These are phyloP conservation scores for Aviceda subcristata DNA, from an alignment of 2,113 vertebrate genomes.

Conservation along the genomic window DNA sequence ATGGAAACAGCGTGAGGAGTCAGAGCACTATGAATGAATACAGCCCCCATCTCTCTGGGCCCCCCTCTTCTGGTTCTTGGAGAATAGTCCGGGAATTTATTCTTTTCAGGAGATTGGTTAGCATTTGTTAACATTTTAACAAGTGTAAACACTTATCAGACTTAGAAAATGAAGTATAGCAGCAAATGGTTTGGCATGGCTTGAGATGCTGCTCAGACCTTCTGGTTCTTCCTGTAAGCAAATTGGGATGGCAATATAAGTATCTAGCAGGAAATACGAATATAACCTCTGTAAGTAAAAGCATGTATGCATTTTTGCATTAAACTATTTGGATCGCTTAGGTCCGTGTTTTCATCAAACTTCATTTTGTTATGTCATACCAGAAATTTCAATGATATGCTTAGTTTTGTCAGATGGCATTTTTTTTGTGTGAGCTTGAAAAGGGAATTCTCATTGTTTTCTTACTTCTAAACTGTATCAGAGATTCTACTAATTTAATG, in stretches of 20 bases:
- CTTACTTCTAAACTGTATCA: neutral
- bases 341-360: neutral
- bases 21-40: neutral
- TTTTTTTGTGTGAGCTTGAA: neutral
- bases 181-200: neutral
- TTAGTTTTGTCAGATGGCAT: neutral
- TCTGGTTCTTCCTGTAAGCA: neutral
- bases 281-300: neutral
- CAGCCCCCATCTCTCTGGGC: neutral
- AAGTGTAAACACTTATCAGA: neutral
- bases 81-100: neutral
- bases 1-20: neutral
- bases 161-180: neutral
- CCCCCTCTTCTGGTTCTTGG: neutral
- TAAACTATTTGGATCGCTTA: neutral
- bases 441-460: neutral
- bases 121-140: neutral
- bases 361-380: accelerated
- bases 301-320: neutral
- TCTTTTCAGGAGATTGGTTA: neutral
- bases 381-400: neutral
- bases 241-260: neutral
- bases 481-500: neutral
- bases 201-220: neutral
- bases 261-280: neutral